Conservation (phyloP, 2,797 vertebrate genomes). For the Bothrops alternatus region DNA sequence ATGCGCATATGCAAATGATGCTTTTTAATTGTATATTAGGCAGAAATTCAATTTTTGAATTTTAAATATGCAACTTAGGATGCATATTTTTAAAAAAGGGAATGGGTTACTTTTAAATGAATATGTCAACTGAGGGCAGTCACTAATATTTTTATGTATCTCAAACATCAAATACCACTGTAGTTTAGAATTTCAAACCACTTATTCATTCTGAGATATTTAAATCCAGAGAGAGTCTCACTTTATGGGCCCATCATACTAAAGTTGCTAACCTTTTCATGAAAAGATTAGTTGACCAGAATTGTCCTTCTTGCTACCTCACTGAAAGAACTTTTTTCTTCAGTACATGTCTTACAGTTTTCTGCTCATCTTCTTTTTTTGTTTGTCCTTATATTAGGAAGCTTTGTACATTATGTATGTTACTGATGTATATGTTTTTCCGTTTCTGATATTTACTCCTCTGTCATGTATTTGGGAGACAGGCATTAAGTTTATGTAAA, state of each 20-base stretch:
- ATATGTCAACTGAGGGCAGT: neutral
- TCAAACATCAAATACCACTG: neutral
- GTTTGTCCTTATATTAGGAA: too few relatives aligned
- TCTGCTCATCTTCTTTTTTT: neutral
- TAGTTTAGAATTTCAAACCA: neutral
- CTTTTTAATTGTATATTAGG: neutral
- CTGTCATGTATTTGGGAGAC: neutral
- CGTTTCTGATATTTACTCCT: neutral
- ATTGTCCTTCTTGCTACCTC: neutral
- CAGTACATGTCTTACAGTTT: neutral
- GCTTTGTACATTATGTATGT: neutral
- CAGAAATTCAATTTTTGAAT: neutral
- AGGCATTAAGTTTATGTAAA: neutral
- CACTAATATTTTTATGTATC: neutral
- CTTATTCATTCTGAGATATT: neutral
- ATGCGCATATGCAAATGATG: neutral
- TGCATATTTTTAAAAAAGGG: neutral
- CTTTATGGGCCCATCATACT: neutral
- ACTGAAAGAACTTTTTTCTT: neutral
- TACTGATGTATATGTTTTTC: neutral
- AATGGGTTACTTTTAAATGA: neutral
- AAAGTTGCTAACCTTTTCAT: neutral
- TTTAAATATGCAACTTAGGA: neutral
- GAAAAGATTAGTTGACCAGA: neutral
- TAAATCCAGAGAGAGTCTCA: neutral